Evolutionary conservation across 2,113 vertebrate species (phyloP).

Genomic region (Donacobius atricapilla): DNA sequence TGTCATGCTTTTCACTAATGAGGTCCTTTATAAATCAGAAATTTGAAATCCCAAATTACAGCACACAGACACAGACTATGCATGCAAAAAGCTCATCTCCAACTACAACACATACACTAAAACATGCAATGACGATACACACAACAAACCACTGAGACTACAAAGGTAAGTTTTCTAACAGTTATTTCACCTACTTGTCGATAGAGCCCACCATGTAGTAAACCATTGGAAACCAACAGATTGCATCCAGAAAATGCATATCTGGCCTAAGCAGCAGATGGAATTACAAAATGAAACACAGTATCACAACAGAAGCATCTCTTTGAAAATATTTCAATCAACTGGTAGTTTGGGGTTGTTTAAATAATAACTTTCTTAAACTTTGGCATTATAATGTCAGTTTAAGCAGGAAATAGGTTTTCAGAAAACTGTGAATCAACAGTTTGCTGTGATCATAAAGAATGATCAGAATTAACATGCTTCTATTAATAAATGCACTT

Average conservation of each 20-base stretch:
- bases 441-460: not conserved
- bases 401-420: not conserved
- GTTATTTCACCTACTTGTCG: conserved; percentile 90
- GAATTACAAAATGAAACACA: conserved; percentile 81
- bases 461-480: not conserved
- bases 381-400: not conserved
- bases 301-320: conserved; percentile 69
- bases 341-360: not conserved
- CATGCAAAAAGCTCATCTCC: conserved; percentile 57
- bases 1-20: not conserved
- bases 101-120: not conserved
- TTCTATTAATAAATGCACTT: not conserved
- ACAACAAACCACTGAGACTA: conserved; percentile 66
- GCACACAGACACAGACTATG: not conserved
- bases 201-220: conserved; percentile 98
- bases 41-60: not conserved
- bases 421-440: not conserved
- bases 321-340: conserved; percentile 47
- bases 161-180: conserved; percentile 60
- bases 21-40: not conserved
- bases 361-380: not conserved
- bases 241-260: conserved; percentile 98
- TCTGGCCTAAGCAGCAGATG: conserved; percentile 87
- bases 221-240: conserved; percentile 99
- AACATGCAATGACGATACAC: conserved; percentile 69